A percentile compares a stretch with the other conserved stretches of the same genome.
Evolutionary conservation across 1,140 invertebrate genomes (phyloP).

Genomic region (Fopius arisanus): DNA sequence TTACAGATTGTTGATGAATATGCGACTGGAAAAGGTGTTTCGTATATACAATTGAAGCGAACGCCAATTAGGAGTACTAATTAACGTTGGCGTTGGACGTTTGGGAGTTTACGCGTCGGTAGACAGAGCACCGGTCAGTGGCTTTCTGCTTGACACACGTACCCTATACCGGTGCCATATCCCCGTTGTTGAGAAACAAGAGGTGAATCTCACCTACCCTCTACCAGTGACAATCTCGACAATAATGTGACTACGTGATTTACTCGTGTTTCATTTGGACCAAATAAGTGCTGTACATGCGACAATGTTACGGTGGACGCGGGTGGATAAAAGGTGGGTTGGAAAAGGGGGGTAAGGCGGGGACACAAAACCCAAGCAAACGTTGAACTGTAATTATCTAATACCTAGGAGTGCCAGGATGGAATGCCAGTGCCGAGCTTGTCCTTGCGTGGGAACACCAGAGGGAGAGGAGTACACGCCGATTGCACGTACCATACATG

Average conservation of each 20-base stretch:
- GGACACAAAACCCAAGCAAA: constrained; percentile 31
- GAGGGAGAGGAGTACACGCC: constrained; percentile 38
- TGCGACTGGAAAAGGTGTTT: constrained; percentile 23
- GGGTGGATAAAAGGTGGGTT: constrained; percentile 8
- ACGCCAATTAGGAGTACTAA: constrained; percentile 34
- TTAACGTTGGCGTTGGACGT: constrained; percentile 29
- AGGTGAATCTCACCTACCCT: constrained; percentile 10
- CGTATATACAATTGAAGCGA: constrained; percentile 18
- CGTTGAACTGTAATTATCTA: constrained; percentile 48
- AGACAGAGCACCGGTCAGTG: constrained; percentile 11
- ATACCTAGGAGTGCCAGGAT: constrained; percentile 47
- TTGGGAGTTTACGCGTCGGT: constrained; percentile 30
- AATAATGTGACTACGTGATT: background rate
- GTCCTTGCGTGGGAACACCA: constrained; percentile 50
- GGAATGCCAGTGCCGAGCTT: constrained; percentile 41
- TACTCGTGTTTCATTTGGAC: background rate
- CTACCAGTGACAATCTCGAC: background rate
- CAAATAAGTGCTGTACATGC: background rate
- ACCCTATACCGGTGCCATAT: background rate
- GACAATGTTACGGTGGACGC: background rate
- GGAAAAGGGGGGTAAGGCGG: constrained; percentile 28
- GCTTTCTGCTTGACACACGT: constrained; percentile 24
- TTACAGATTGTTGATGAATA: constrained; percentile 19
- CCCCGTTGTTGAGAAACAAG: background rate
- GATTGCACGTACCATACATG: constrained; percentile 14